These are phyloP conservation scores for Cacatua alba DNA, from an alignment of 2,113 vertebrate species.

Conservation along the genomic window DNA sequence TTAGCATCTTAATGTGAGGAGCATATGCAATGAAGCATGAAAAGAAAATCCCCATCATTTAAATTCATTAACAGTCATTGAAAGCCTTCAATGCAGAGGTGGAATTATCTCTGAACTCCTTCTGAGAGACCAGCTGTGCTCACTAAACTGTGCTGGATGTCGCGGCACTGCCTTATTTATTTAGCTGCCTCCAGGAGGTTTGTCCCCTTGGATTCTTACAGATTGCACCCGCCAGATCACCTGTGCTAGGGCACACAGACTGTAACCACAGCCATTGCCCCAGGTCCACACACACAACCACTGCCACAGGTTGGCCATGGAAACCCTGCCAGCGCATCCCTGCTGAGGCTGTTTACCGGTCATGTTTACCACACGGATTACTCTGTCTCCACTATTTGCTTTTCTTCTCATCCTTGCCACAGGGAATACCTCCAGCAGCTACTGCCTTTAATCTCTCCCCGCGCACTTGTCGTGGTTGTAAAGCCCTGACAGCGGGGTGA, in stretches of 20 bases:
- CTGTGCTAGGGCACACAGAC: neutral
- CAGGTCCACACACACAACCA: neutral
- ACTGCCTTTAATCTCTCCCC: neutral
- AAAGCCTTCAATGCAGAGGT: constrained; percentile 69
- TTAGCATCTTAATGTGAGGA: constrained; percentile 76
- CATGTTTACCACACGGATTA: neutral
- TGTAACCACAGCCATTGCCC: neutral
- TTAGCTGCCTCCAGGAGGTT: neutral
- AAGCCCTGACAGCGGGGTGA: neutral
- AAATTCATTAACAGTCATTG: constrained; percentile 78
- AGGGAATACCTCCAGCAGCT: neutral
- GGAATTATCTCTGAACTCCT: constrained; percentile 74
- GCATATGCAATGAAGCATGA: constrained; percentile 72
- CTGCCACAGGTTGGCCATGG: neutral
- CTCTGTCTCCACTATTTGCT: neutral
- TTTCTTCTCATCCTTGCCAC: neutral
- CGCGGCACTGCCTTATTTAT: neutral
- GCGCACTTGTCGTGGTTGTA: neutral
- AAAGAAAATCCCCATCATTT: constrained; percentile 78
- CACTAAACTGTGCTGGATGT: neutral
- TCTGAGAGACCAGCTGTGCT: constrained; percentile 70
- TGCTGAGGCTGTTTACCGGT: neutral
- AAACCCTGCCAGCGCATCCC: neutral
- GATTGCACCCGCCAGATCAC: neutral
- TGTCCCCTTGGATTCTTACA: neutral